A percentile compares a stretch with the other conserved stretches of the same genome.
Conservation (phyloP, 2,888 invertebrate species). For the Hirudinaria manillensis region DNA sequence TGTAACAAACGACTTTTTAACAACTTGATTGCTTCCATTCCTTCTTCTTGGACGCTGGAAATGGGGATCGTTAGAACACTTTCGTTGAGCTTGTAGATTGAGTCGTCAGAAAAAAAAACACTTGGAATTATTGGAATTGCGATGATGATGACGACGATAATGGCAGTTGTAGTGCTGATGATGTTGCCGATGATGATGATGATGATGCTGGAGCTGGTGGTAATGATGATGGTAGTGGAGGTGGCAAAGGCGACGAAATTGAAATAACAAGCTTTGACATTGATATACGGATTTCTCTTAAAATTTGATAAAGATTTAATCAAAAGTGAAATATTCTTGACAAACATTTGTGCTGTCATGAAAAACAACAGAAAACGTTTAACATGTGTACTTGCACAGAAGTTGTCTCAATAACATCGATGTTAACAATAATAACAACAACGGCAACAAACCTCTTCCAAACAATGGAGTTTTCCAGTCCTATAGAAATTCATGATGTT, state of each 20-base stretch:
- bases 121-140: too few species aligned
- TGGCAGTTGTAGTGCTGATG: background rate
- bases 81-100: too few species aligned
- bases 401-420: background rate
- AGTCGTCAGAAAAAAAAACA: too few species aligned
- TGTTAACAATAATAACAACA: background rate
- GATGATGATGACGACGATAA: background rate
- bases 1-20: too few species aligned
- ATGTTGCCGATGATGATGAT: too few species aligned
- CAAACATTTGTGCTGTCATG: background rate
- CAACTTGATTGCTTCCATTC: too few species aligned
- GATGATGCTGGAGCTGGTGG: background rate
- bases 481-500: conserved; percentile 53
- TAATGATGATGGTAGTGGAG: conserved; percentile 12
- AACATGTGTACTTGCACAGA: background rate
- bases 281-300: too few species aligned
- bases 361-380: background rate
- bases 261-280: too few species aligned
- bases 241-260: background rate
- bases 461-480: conserved; percentile 48
- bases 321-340: too few species aligned
- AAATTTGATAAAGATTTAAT: too few species aligned
- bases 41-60: too few species aligned
- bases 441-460: conserved; percentile 7
- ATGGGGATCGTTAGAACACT: too few species aligned